Percentiles rank a stretch among this genome's conserved stretches.
Conservation (phyloP, 2,797 vertebrate genomes). For the Phalanger gymnotis region DNA sequence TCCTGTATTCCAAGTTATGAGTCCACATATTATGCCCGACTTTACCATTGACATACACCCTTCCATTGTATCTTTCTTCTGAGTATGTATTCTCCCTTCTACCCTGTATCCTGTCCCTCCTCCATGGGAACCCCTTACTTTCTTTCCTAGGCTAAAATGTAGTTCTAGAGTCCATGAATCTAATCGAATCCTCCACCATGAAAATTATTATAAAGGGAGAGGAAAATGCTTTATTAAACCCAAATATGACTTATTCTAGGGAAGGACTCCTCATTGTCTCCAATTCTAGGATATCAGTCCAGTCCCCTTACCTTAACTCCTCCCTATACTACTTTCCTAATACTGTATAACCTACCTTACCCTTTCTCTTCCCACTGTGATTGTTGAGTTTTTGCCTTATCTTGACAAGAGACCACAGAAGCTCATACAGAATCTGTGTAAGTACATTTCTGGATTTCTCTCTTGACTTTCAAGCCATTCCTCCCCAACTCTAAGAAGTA, state of each 20-base stretch:
- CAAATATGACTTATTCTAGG: not conserved
- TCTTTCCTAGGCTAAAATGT: not conserved
- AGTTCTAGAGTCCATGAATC: not conserved
- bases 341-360: not conserved
- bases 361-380: not conserved
- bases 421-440: not conserved
- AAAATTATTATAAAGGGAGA: not conserved
- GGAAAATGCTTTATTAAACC: not conserved
- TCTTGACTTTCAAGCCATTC: not conserved
- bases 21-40: not conserved
- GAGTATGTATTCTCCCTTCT: not conserved
- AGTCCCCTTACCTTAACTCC: not conserved
- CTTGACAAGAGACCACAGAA: not conserved
- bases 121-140: not conserved
- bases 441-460: not conserved
- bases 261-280: not conserved
- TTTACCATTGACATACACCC: not conserved
- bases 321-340: not conserved
- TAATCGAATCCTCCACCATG: not conserved
- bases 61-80: not conserved
- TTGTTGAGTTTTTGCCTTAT: not conserved
- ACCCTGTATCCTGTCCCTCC: not conserved
- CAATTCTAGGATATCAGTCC: not conserved
- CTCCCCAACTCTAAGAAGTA: not conserved
- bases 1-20: not conserved